Conservation (phyloP, 2,113 vertebrate genomes). For the Phrynocephalus versicolor region DNA sequence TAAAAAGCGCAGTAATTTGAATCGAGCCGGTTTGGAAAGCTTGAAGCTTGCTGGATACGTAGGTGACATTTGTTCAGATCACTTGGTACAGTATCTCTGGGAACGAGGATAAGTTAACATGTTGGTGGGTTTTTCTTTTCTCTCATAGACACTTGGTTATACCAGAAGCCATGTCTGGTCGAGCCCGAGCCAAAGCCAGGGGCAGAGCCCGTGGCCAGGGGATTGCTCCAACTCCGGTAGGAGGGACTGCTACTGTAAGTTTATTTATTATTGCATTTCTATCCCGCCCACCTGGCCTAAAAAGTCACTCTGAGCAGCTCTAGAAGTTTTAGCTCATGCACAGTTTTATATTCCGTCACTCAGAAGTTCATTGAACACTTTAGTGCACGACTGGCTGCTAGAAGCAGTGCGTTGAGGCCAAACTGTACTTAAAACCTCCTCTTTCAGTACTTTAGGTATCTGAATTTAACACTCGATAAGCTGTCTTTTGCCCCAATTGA, state of each 20-base stretch:
- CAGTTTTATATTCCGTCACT: neutral
- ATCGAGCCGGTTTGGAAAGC: neutral
- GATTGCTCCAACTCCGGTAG: neutral
- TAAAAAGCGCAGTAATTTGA: neutral
- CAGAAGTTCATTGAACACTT: accelerated
- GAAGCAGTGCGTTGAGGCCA: no score
- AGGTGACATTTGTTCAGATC: no score
- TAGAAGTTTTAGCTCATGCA: neutral
- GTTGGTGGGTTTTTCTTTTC: neutral
- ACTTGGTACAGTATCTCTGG: no score
- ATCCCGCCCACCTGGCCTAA: no score
- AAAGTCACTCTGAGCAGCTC: no score
- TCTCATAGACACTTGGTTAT: neutral
- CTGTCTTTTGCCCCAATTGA: neutral
- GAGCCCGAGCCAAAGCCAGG: conserved; percentile 83
- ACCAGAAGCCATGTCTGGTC: conserved; percentile 78
- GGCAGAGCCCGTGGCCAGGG: conserved; percentile 82
- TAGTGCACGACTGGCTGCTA: neutral
- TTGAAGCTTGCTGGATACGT: neutral
- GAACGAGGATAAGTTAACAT: neutral
- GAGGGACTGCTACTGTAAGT: conserved; percentile 74
- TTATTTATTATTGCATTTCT: no score
- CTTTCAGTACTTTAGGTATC: neutral
- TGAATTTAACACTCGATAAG: neutral
- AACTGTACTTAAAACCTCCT: no score